These are phyloP conservation scores for Caenorhabditis briggsae DNA, from an alignment of 1,140 invertebrate genomes.

Conservation along the genomic window DNA sequence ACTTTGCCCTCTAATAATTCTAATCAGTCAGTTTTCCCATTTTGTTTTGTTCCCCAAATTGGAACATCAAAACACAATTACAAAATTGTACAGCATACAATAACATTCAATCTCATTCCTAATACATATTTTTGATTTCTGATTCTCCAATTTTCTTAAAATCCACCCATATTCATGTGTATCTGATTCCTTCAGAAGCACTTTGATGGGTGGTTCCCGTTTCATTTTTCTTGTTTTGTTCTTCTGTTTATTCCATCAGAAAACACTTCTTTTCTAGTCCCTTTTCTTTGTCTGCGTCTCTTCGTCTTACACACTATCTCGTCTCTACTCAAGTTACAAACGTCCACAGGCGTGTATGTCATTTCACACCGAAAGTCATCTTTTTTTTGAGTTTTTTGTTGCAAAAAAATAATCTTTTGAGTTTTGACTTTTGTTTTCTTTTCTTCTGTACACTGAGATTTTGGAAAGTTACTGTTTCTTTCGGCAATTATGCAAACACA, in stretches of 20 bases:
- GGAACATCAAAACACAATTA: background rate
- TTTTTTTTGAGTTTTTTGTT: background rate
- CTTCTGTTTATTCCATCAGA: conserved; percentile 39
- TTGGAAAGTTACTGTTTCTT: too few species aligned
- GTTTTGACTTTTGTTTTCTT: too few species aligned
- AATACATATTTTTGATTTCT: background rate
- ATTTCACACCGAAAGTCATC: conserved; percentile 5
- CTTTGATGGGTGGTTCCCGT: conserved; percentile 6
- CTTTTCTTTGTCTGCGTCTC: conserved; percentile 22
- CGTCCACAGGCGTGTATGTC: conserved; percentile 28
- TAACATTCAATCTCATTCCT: background rate
- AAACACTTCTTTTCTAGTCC: conserved; percentile 14
- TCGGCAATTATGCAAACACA: too few species aligned
- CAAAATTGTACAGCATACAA: background rate
- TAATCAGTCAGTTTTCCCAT: too few species aligned
- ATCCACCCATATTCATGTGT: too few species aligned
- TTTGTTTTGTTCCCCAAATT: background rate
- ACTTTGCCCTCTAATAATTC: background rate
- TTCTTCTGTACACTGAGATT: too few species aligned
- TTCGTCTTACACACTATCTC: conserved; percentile 17
- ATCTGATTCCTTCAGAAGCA: background rate
- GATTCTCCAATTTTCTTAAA: background rate
- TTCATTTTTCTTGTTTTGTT: conserved; percentile 4
- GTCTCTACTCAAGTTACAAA: conserved; percentile 41
- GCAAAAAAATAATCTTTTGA: background rate